These are phyloP conservation scores for Pristiophorus japonicus DNA, from an alignment of 2,113 vertebrate species.

Conservation along the genomic window DNA sequence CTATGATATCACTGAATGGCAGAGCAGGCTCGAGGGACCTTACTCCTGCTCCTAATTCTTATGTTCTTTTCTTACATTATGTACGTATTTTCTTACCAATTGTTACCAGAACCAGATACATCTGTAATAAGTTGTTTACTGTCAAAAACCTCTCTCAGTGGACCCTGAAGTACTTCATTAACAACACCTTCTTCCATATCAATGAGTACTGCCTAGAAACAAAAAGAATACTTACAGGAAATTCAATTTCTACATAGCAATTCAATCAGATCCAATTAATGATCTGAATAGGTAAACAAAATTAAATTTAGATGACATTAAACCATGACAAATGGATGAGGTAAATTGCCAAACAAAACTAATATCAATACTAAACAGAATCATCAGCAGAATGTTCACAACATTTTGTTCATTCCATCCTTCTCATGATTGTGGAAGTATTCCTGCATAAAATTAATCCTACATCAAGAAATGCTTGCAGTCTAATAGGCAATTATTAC, in stretches of 20 bases:
- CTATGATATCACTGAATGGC: no score
- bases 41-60: no score
- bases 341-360: neutral
- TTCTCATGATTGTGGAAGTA: neutral
- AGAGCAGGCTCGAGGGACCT: no score
- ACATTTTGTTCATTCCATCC: neutral
- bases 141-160: slow-evolving; percentile 84
- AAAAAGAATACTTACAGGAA: slow-evolving; percentile 42
- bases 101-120: slow-evolving; percentile 95
- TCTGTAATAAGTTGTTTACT: slow-evolving; percentile 87
- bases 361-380: neutral
- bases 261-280: neutral
- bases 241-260: neutral
- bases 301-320: neutral
- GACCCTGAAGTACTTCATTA: slow-evolving; percentile 85
- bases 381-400: neutral
- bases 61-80: neutral
- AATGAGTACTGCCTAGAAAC: slow-evolving; percentile 78
- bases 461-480: neutral
- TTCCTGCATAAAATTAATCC: neutral
- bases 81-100: slow-evolving; percentile 71
- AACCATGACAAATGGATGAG: neutral
- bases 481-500: neutral
- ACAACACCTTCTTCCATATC: slow-evolving; percentile 98
- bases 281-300: neutral